phyloP scores from a whole-genome alignment of 2,797 vertebrate species.

The Hydrophis major region DNA sequence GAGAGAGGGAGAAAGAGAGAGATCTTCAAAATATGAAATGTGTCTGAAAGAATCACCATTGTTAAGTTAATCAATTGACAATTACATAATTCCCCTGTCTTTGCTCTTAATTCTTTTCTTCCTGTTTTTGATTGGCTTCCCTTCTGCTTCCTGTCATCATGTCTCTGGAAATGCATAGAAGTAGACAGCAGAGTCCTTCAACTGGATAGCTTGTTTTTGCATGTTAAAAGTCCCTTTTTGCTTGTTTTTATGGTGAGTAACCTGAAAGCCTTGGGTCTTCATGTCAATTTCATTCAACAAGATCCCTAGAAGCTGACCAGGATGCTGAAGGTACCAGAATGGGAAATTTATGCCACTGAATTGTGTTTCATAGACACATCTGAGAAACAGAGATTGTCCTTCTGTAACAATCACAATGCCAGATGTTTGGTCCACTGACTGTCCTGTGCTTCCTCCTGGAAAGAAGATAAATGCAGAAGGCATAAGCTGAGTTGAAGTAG shows the following conservation, averaged over 20 bases:
- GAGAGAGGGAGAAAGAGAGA: not conserved
- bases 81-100: not conserved
- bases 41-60: not conserved
- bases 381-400: not conserved
- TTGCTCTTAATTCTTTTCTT: not conserved
- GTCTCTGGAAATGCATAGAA: conserved; percentile 26
- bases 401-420: not conserved
- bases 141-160: conserved; percentile 6
- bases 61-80: not conserved
- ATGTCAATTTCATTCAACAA: not conserved
- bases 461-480: not conserved
- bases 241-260: not conserved
- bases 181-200: conserved; percentile 30
- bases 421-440: not conserved
- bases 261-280: not conserved
- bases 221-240: not conserved
- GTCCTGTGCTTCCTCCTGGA: not conserved
- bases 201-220: not conserved
- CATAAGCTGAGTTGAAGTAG: not conserved
- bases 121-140: conserved; percentile 19
- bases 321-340: not conserved
- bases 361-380: not conserved
- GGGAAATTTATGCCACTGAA: not conserved
- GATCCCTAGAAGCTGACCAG: not conserved
- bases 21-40: not conserved